These are phyloP conservation scores for Neostethus bicornis DNA, from an alignment of 2,797 vertebrate species.

Conservation along the genomic window DNA sequence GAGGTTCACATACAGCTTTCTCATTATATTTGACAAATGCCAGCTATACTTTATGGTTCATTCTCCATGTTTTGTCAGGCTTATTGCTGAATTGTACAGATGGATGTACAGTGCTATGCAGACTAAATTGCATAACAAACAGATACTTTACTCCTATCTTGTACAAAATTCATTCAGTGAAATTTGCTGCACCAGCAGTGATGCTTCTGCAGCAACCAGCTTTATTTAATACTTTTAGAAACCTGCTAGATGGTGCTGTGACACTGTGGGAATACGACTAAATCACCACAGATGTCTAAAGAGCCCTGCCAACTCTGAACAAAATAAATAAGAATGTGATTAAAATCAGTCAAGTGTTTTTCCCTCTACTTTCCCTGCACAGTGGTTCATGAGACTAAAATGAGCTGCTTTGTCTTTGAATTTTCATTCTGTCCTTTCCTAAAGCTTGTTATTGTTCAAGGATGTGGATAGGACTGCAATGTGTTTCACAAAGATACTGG, in stretches of 20 bases:
- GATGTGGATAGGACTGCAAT: constrained; percentile 70
- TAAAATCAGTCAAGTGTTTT: constrained; percentile 82
- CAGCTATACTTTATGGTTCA: constrained; percentile 45
- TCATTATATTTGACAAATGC: constrained; percentile 38
- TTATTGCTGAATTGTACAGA: constrained; percentile 34
- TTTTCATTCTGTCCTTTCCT: constrained; percentile 74
- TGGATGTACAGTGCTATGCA: constrained; percentile 49
- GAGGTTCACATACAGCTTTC: constrained; percentile 28
- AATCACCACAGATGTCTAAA: constrained; percentile 41
- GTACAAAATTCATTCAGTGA: constrained; percentile 51
- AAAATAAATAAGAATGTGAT: constrained; percentile 80
- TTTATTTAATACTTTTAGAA: background rate
- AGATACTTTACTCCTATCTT: constrained; percentile 45
- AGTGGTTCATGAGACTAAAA: constrained; percentile 71
- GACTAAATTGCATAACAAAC: constrained; percentile 43
- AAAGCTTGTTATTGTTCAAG: constrained; percentile 75
- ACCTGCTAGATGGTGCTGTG: constrained; percentile 74
- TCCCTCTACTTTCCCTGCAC: constrained; percentile 38
- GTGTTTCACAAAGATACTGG: constrained; percentile 76
- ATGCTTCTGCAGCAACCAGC: constrained; percentile 33
- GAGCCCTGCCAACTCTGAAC: constrained; percentile 59
- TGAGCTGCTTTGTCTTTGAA: constrained; percentile 73
- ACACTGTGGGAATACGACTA: constrained; percentile 22
- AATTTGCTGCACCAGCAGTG: constrained; percentile 46
- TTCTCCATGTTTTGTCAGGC: constrained; percentile 21